Evolutionary conservation across 1,140 invertebrate species (phyloP).

Genomic region (Bemisia tabaci): DNA sequence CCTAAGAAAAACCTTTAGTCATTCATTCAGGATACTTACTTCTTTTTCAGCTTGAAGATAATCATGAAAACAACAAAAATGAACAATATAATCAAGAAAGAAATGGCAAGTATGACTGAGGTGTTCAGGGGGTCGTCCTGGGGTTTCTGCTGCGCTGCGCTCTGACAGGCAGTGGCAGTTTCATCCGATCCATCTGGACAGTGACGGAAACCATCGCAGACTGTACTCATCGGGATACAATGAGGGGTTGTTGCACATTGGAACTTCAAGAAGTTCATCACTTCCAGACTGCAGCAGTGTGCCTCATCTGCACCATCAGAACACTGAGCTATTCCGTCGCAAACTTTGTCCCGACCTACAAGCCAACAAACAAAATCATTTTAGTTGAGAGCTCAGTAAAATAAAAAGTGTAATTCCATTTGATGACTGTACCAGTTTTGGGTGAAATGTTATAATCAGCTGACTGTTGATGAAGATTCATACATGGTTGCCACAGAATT

Average conservation of each 20-base stretch:
- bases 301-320: slow-evolving; percentile 63
- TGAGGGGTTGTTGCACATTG: slow-evolving; percentile 35
- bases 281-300: slow-evolving; percentile 18
- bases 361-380: slow-evolving; percentile 21
- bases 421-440: neutral
- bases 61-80: slow-evolving; percentile 3
- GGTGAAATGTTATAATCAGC: too few species aligned
- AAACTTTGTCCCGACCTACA: slow-evolving; percentile 33
- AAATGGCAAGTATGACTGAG: slow-evolving; percentile 5
- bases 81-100: slow-evolving; percentile 2
- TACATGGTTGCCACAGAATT: too few species aligned
- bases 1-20: too few species aligned
- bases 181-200: slow-evolving; percentile 63
- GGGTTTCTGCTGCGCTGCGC: neutral
- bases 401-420: neutral
- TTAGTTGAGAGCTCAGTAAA: neutral
- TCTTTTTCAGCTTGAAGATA: neutral
- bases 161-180: slow-evolving; percentile 17
- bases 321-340: slow-evolving; percentile 56
- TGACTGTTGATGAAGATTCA: too few species aligned
- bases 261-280: slow-evolving; percentile 35
- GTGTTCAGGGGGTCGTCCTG: slow-evolving; percentile 16
- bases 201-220: slow-evolving; percentile 51
- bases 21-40: too few species aligned
- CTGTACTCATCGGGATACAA: slow-evolving; percentile 39